phyloP scores from a whole-genome alignment of 2,888 invertebrate species.

The Orthosia cruda region DNA sequence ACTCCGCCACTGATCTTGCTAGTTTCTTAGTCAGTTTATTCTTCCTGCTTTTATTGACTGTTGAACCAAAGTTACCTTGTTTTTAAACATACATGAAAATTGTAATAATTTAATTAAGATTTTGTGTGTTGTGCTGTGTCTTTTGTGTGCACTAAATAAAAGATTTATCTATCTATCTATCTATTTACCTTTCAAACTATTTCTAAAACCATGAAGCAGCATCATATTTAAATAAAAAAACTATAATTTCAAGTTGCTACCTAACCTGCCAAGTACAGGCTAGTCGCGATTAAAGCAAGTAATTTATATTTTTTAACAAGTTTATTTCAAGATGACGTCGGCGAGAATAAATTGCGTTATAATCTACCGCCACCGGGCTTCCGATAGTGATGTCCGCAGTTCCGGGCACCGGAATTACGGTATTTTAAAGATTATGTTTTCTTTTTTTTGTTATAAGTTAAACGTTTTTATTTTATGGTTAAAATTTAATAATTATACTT shows the following conservation, averaged over 20 bases:
- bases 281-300: constrained; percentile 44
- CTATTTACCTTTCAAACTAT: too few species aligned
- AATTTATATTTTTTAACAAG: constrained; percentile 68
- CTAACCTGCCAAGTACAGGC: constrained; percentile 38
- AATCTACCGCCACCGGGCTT: constrained; percentile 51
- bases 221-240: too few species aligned
- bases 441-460: not conserved
- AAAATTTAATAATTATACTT: not conserved
- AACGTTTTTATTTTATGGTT: too few species aligned
- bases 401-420: constrained; percentile 8
- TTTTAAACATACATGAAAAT: too few species aligned
- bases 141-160: too few species aligned
- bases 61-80: too few species aligned
- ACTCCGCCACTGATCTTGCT: not conserved
- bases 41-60: too few species aligned
- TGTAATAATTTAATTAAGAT: too few species aligned
- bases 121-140: too few species aligned
- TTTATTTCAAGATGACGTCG: constrained; percentile 57
- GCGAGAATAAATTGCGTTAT: constrained; percentile 64
- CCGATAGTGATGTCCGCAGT: constrained; percentile 28
- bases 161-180: too few species aligned
- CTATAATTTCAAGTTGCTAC: constrained; percentile 17
- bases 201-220: not conserved
- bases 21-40: not conserved
- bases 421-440: not conserved